phyloP scores from a whole-genome alignment of 2,888 invertebrate species.

The Carabus problematicus region DNA sequence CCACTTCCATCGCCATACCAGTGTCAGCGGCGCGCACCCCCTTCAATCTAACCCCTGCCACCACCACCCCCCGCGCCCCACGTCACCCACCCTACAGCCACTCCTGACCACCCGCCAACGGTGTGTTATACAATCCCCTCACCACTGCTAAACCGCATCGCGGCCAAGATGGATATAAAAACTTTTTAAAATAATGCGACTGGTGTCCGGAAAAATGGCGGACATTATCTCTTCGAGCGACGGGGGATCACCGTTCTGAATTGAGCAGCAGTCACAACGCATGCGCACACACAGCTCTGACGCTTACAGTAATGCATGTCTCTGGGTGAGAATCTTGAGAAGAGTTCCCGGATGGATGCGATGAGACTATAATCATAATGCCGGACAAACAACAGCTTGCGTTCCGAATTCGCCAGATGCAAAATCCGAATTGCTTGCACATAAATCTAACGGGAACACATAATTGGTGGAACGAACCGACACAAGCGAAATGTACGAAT shows the following conservation, averaged over 20 bases:
- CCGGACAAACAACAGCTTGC: conserved; percentile 2
- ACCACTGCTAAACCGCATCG: conserved; percentile 6
- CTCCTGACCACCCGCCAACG: too few relatives aligned
- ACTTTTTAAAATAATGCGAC: conserved; percentile 60
- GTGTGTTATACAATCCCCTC: background rate
- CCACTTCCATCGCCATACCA: too few relatives aligned
- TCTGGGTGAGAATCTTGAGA: too few relatives aligned
- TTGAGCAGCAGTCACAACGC: conserved; percentile 1
- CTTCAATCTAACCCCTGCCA: conserved; percentile 6
- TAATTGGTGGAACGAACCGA: conserved; percentile 26
- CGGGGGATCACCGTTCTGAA: conserved; percentile 51
- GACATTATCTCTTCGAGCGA: conserved; percentile 57
- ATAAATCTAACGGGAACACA: conserved; percentile 25
- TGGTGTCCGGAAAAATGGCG: conserved; percentile 59
- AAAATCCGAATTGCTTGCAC: conserved; percentile 17
- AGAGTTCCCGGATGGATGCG: too few relatives aligned
- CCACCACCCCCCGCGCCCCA: background rate
- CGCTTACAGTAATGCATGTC: too few relatives aligned
- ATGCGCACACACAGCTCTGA: background rate
- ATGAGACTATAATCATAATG: too few relatives aligned
- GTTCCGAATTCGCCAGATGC: conserved; percentile 4
- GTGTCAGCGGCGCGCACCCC: background rate
- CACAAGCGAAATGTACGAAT: conserved; percentile 28
- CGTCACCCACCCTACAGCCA: too few relatives aligned
- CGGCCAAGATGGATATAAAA: conserved; percentile 54